Conservation (phyloP, 2,888 invertebrate genomes). For the Amphimallon solstitiale region DNA sequence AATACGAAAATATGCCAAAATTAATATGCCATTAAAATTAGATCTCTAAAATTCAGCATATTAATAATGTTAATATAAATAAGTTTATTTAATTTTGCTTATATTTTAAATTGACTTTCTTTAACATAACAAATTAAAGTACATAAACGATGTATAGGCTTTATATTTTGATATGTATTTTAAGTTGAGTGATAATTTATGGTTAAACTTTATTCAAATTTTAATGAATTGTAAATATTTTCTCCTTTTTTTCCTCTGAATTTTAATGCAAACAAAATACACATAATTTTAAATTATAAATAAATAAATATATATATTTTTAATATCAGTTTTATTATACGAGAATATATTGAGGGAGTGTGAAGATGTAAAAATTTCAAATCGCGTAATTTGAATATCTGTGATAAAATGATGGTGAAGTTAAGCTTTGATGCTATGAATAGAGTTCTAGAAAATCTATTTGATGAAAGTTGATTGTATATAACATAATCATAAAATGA, state of each 20-base stretch:
- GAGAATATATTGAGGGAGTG: slow-evolving; percentile 6
- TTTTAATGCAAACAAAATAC: slow-evolving; percentile 13
- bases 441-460: not conserved
- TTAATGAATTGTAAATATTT: slow-evolving; percentile 26
- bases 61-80: not conserved
- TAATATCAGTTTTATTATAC: slow-evolving; percentile 32
- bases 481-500: too few relatives aligned
- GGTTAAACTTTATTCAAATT: not conserved
- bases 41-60: slow-evolving; percentile 2
- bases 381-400: slow-evolving; percentile 31
- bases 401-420: slow-evolving; percentile 19
- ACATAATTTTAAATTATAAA: slow-evolving; percentile 33
- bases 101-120: not conserved
- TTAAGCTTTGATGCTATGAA: slow-evolving; percentile 10
- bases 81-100: not conserved
- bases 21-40: slow-evolving; percentile 26
- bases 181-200: not conserved
- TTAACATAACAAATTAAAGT: not conserved
- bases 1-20: slow-evolving; percentile 27
- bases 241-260: slow-evolving; percentile 19
- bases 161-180: not conserved
- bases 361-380: slow-evolving; percentile 18
- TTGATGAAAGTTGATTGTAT: too few relatives aligned
- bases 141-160: too few relatives aligned
- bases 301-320: slow-evolving; percentile 28